Evolutionary conservation across 2,113 vertebrate species (phyloP), one percentile per base, ranked within the genome.

Genomic region (Campylorhamphus procurvoides): DNA sequence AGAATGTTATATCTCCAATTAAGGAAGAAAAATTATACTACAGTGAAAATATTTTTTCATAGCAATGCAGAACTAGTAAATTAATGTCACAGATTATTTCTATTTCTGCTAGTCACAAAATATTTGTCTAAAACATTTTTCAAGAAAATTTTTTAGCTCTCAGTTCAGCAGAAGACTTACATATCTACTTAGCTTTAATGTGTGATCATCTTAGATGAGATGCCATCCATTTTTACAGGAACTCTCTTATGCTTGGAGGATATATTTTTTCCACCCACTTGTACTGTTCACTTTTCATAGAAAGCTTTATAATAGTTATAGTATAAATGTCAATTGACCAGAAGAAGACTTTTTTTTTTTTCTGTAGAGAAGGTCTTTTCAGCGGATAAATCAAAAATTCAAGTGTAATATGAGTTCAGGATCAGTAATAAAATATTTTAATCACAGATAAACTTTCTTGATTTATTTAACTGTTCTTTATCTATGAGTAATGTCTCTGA

Each of bases 1-100:
- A 44, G 60, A 80, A 87, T 46, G 53, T 55, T 72, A 1, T 89
- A 20, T 69, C 28, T 89, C 69, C 69, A 92, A 37, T 82, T 95
- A 94, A 93, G 76, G 79, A 84, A 96, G 68, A 83, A 90, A 81
- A 96, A 84, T 56, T 78, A 56, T 28, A 68, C n/a, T 78, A 42
- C n/a, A 55, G 17, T 56, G 49, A 93, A 93, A 96, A 92, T 91
- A 94, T 75, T 81, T 78, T 92, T 76, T 24, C 33, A 58, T 60
- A 75, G 18, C 52, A 84, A 23, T 62, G 31, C 28, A 89, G 37
- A 90, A 84, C 12, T 58, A 52, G 29, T 27, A 88, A 90, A 85
- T 71, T 90, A 89, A 47, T 92, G 58, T 77, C 50, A 91, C 25
- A 72, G 29, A 31, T 3, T 88, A 80, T 83, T 94, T 87, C 22